Conservation (phyloP, 2,888 invertebrate species). For the Itoplectis maculator region DNA sequence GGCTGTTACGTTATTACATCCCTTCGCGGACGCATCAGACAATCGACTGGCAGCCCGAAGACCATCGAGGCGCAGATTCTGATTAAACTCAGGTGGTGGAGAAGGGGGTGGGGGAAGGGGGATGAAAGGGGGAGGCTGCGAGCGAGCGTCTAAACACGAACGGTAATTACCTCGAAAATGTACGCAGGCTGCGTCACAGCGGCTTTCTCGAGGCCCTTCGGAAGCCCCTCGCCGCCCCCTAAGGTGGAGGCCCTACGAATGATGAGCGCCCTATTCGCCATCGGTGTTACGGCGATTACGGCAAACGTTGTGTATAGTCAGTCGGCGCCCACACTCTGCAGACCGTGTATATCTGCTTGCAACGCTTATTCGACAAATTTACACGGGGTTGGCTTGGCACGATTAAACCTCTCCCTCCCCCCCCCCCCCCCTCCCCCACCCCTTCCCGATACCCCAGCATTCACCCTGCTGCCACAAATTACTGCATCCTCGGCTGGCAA, state of each 20-base stretch:
- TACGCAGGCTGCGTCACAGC: conserved; percentile 25
- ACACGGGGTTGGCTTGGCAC: conserved; percentile 30
- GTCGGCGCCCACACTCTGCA: background rate
- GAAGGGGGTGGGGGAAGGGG: too few species aligned
- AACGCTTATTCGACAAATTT: conserved; percentile 48
- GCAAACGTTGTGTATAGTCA: background rate
- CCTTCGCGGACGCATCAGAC: too few species aligned
- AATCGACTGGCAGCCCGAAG: too few species aligned
- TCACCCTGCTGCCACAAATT: conserved; percentile 41
- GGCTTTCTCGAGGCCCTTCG: conserved; percentile 11
- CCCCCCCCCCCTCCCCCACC: background rate
- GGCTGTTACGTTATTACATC: too few species aligned
- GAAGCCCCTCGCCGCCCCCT: background rate
- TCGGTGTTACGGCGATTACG: conserved; percentile 44
- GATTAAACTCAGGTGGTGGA: too few species aligned
- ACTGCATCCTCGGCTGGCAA: conserved; percentile 32
- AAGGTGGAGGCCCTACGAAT: conserved; percentile 6
- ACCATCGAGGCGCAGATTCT: too few species aligned
- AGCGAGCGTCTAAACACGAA: conserved; percentile 30
- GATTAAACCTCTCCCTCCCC: conserved; percentile 25
- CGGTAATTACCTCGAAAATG: conserved; percentile 44
- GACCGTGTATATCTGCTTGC: background rate
- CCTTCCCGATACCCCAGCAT: background rate
- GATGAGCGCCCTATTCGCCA: conserved; percentile 29
- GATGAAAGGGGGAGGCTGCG: conserved; percentile 9